Evolutionary conservation across 2,797 vertebrate species (phyloP).

Genomic region (Phrynocephalus forsythii): DNA sequence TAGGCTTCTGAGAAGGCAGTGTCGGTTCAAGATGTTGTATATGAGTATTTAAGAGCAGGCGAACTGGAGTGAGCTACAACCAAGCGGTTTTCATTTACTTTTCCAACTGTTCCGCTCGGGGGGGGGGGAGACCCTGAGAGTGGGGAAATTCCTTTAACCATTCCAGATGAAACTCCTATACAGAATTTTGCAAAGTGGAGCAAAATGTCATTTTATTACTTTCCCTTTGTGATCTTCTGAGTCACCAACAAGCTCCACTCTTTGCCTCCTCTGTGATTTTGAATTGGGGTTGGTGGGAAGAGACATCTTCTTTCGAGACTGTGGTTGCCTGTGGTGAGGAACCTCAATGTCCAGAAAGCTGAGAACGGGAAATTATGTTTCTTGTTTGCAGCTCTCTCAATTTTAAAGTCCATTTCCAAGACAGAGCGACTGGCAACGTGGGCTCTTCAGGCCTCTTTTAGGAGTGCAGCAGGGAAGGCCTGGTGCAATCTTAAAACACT

Average conservation of each 20-base stretch:
- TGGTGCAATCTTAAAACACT: too few species aligned
- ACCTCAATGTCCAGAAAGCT: not conserved
- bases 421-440: not conserved
- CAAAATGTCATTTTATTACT: not conserved
- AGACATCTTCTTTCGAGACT: not conserved
- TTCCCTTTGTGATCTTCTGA: not conserved
- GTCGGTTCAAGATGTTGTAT: not conserved
- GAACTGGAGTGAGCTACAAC: not conserved
- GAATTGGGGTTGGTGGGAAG: too few species aligned
- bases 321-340: not conserved
- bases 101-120: not conserved
- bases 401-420: not conserved
- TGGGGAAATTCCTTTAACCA: constrained; percentile 38
- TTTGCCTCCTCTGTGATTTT: not conserved
- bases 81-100: constrained; percentile 13
- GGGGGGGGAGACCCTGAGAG: not conserved
- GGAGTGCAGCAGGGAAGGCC: too few species aligned
- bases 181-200: not conserved
- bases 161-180: constrained; percentile 3
- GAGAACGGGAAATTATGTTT: not conserved
- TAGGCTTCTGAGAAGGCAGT: not conserved
- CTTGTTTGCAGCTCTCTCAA: not conserved
- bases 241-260: not conserved
- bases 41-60: not conserved
- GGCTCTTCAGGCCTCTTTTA: too few species aligned